These are phyloP conservation scores for Hoplias malabaricus DNA, from an alignment of 2,113 vertebrate species.

Conservation along the genomic window DNA sequence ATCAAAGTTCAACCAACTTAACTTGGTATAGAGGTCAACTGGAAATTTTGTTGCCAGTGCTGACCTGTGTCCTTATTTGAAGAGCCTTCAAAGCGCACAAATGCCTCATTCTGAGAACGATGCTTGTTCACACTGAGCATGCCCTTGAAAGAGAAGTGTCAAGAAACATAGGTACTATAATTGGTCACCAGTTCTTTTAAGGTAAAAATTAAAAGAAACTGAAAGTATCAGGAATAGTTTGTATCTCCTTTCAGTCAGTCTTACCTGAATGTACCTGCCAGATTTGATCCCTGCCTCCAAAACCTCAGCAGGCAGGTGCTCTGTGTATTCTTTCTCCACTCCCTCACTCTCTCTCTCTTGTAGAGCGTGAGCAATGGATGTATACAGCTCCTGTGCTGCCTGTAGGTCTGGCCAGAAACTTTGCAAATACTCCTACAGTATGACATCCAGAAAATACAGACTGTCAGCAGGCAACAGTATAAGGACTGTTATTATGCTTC, in stretches of 20 bases:
- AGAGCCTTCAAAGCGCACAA: slow-evolving; percentile 77
- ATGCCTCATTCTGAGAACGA: slow-evolving; percentile 85
- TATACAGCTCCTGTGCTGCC: slow-evolving; percentile 82
- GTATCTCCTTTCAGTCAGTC: no score
- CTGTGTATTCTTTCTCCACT: slow-evolving; percentile 83
- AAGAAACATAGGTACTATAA: background rate
- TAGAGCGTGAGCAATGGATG: slow-evolving; percentile 82
- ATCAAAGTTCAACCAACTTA: background rate
- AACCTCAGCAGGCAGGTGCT: slow-evolving; percentile 83
- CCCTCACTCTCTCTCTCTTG: slow-evolving; percentile 80
- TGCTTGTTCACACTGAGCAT: slow-evolving; percentile 88
- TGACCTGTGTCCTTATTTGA: slow-evolving; percentile 84
- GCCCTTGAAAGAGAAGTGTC: slow-evolving; percentile 72
- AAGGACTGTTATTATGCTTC: no score
- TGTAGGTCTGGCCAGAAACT: slow-evolving; percentile 89
- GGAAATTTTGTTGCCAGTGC: background rate
- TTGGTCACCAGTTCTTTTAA: no score
- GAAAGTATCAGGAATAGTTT: background rate
- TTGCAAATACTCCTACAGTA: slow-evolving; percentile 83
- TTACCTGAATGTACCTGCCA: slow-evolving; percentile 85
- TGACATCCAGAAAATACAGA: background rate
- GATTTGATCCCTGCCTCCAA: slow-evolving; percentile 93
- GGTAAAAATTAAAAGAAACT: background rate
- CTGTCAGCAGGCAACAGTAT: background rate
- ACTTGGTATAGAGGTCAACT: background rate